A percentile compares a stretch with the other conserved stretches of the same genome.
These are phyloP conservation scores for Coregonus ussuriensis DNA, from an alignment of 2,797 vertebrate genomes.

Conservation along the genomic window DNA sequence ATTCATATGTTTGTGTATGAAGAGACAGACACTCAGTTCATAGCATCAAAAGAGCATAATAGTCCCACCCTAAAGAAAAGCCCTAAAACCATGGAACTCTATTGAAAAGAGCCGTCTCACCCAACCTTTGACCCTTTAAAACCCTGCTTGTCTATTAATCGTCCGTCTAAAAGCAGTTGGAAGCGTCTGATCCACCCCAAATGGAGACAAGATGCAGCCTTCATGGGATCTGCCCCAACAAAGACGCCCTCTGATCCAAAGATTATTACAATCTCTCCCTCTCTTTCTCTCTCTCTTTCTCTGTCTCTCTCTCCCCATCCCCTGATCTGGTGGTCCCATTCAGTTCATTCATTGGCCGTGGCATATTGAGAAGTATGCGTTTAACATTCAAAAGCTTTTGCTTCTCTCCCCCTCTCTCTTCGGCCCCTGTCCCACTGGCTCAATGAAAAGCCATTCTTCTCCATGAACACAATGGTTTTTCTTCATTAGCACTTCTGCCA, in stretches of 20 bases:
- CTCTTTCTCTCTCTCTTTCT: too few relatives aligned
- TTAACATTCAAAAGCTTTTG: slow-evolving; percentile 80
- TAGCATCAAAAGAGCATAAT: background rate
- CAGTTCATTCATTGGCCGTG: slow-evolving; percentile 66
- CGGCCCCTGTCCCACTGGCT: slow-evolving; percentile 43
- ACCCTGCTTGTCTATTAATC: slow-evolving; percentile 77
- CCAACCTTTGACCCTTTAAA: slow-evolving; percentile 64
- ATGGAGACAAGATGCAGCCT: slow-evolving; percentile 71
- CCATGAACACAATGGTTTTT: slow-evolving; percentile 70
- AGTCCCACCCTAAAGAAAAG: background rate
- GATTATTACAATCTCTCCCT: slow-evolving; percentile 29
- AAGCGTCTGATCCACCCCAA: slow-evolving; percentile 79
- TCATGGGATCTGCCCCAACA: slow-evolving; percentile 67
- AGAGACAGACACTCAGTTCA: background rate
- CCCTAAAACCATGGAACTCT: slow-evolving; percentile 61
- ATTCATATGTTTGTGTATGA: background rate
- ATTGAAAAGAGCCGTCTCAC: slow-evolving; percentile 34
- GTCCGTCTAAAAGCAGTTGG: slow-evolving; percentile 71
- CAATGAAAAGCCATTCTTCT: slow-evolving; percentile 76
- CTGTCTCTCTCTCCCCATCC: background rate
- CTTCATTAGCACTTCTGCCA: slow-evolving; percentile 81
- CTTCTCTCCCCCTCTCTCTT: slow-evolving; percentile 21
- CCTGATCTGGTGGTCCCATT: slow-evolving; percentile 81
- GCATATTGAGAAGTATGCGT: slow-evolving; percentile 74
- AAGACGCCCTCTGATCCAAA: slow-evolving; percentile 74